phyloP scores from a whole-genome alignment of 2,888 invertebrate species.

The Idaea biselata region DNA sequence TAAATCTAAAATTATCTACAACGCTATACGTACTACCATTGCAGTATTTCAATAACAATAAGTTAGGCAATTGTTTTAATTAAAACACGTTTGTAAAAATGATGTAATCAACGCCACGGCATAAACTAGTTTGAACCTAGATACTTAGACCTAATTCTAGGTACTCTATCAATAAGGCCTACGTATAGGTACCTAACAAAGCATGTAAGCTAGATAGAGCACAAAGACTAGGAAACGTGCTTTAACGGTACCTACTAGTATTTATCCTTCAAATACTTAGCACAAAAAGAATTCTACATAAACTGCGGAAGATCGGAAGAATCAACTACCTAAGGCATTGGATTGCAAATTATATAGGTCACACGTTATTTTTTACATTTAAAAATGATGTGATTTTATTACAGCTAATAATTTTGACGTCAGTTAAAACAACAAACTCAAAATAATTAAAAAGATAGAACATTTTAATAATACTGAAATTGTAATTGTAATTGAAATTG shows the following conservation, averaged over 20 bases:
- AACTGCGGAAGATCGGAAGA: not conserved
- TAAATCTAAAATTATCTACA: no score
- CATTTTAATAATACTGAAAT: no score
- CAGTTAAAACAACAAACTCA: no score
- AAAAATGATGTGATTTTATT: no score
- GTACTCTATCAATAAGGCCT: not conserved
- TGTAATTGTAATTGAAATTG: no score
- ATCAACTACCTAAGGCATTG: not conserved
- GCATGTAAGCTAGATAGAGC: not conserved
- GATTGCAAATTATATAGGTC: not conserved
- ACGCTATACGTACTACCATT: no score
- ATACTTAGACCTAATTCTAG: not conserved
- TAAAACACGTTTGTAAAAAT: not conserved
- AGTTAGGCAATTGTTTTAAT: not conserved
- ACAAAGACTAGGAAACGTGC: not conserved
- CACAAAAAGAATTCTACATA: not conserved
- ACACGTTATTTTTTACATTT: not conserved
- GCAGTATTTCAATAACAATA: no score
- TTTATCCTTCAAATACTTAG: slow-evolving; percentile 1
- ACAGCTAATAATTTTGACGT: no score
- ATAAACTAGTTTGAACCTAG: not conserved
- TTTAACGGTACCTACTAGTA: not conserved
- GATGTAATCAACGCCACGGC: not conserved
- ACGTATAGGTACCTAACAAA: no score
- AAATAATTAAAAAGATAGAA: no score